These are phyloP conservation scores for Muntiacus muntjak DNA, from an alignment of 2,113 vertebrate genomes.

Conservation along the genomic window DNA sequence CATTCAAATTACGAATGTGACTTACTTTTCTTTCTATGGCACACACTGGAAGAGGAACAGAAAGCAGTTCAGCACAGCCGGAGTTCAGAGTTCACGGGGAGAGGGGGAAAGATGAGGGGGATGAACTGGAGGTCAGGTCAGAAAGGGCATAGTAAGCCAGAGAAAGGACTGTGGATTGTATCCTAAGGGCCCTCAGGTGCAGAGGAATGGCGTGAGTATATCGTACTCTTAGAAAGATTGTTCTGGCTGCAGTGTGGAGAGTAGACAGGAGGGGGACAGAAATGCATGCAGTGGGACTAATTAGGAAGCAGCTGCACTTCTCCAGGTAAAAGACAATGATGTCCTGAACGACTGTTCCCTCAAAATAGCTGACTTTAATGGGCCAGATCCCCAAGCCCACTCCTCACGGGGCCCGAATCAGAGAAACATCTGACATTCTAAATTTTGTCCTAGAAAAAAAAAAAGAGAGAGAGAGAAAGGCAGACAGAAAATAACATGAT, in stretches of 20 bases:
- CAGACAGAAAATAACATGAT: not conserved
- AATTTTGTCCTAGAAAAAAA: slow-evolving; percentile 45
- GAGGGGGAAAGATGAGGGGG: not conserved
- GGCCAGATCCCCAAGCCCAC: slow-evolving; percentile 61
- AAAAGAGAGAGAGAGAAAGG: not conserved
- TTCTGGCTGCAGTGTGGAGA: not conserved
- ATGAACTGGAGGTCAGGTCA: not conserved
- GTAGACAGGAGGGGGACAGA: not conserved
- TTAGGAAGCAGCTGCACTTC: not conserved
- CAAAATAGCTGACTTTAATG: slow-evolving; percentile 58
- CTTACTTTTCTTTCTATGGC: not conserved
- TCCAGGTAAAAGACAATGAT: slow-evolving; percentile 12
- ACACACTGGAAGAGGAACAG: not conserved
- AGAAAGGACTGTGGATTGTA: not conserved
- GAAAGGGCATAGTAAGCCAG: not conserved
- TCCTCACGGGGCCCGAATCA: slow-evolving; percentile 6
- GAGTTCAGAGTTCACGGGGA: not conserved
- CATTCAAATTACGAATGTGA: not conserved
- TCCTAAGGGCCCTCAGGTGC: not conserved
- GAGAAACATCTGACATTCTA: not conserved
- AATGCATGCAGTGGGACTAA: not conserved
- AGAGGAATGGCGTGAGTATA: not conserved
- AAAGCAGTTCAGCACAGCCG: not conserved
- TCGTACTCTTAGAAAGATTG: not conserved
- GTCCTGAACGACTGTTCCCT: not conserved